Base-by-base conservation (phyloP, 2,113 vertebrate species). In the Natator depressus region DNA sequence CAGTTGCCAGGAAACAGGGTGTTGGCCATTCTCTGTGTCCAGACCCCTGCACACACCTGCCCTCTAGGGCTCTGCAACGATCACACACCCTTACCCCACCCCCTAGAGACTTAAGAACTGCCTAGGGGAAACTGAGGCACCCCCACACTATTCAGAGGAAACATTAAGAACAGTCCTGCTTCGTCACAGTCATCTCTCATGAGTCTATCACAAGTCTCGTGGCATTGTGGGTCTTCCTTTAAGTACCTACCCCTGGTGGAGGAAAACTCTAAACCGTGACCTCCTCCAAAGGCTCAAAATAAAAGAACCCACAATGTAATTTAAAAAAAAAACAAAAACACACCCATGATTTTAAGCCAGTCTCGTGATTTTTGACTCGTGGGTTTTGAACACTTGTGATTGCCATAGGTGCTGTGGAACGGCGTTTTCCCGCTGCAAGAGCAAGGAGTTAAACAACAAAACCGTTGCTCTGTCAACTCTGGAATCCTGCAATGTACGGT, bases 401-500 rank as follows among this genome's bases (percentile, higher is more conserved):
- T 22, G 10, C 20, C 1, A 22, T 17, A 53, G 19, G 27, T 24
- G 55, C 6, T 6, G 72, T 3, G 0, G 51, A 11, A 54, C 1
- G 4, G 88, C 46, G 24, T 51, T 0, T 0, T 14, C 42, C 78
- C 1, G 0, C 69, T 7, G 20, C 3, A 0, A 8, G 27, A n/a
- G 29, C 5, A 0, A 27, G 27, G 31, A 22, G 2, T 16, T 65
- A 24, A n/a, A 5, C 4, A 0, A 50, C 54, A 4, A 53, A 86
- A n/a, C 80, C 47, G 8, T 51, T 35, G 85, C 82, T 35, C 35
- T 4, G 0, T 16, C 62, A 12, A 12, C 42, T 6, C 2, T 24
- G 16, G 0, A 17, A 8, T 10, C 81, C 2, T 35, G 0, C 31
- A 57, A 1, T 2, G 5, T 1, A 13, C 1, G 31, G 12, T 16